These are phyloP conservation scores for Leptopilina clavipes DNA, from an alignment of 1,140 invertebrate species.

Conservation along the genomic window DNA sequence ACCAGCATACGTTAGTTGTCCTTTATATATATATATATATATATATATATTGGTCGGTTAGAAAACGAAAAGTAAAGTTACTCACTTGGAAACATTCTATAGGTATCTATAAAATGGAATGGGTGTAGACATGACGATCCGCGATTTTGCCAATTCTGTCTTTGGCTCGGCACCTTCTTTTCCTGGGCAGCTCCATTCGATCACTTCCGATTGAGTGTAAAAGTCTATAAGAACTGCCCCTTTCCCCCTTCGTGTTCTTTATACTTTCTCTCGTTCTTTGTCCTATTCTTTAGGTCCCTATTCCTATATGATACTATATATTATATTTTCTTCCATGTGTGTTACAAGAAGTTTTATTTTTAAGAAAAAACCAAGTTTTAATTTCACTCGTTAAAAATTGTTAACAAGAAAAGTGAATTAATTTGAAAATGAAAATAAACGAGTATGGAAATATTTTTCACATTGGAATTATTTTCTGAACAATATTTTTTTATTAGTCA, in stretches of 20 bases:
- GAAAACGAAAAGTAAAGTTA: constrained; percentile 8
- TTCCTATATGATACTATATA: not conserved
- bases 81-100: constrained; percentile 14
- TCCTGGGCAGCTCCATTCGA: constrained; percentile 31
- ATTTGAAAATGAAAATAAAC: too few species aligned
- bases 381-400: too few species aligned
- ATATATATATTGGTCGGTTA: constrained; percentile 13
- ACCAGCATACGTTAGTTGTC: constrained; percentile 7
- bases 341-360: too few species aligned
- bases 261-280: constrained; percentile 10
- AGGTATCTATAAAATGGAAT: constrained; percentile 19
- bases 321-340: too few species aligned
- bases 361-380: too few species aligned
- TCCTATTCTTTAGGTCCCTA: not conserved
- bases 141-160: constrained; percentile 62
- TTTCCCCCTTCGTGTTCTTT: constrained; percentile 24
- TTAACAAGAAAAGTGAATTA: too few species aligned
- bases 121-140: constrained; percentile 56
- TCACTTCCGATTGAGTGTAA: constrained; percentile 29
- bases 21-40: not conserved
- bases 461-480: too few species aligned
- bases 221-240: constrained; percentile 19
- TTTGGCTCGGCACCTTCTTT: constrained; percentile 40
- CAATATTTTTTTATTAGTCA: too few species aligned
- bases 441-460: too few species aligned